These are phyloP conservation scores for Tyria jacobaeae DNA, from an alignment of 2,888 invertebrate genomes.

Conservation along the genomic window DNA sequence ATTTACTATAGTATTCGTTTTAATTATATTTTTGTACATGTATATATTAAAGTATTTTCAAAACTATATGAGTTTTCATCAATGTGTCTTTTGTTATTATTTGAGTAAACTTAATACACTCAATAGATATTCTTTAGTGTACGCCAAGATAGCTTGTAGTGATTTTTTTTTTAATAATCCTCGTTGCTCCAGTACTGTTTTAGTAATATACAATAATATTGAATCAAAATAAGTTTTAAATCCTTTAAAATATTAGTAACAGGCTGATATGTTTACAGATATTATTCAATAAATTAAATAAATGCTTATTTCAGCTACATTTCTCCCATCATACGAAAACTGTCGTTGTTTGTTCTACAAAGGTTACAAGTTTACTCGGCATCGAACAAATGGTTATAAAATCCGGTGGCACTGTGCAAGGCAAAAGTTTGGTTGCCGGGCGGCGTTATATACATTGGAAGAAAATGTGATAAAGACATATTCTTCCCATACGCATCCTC, in stretches of 20 bases:
- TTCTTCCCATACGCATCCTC: constrained; percentile 29
- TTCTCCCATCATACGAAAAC: constrained; percentile 2
- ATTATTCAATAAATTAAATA: neutral
- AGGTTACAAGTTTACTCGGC: constrained; percentile 19
- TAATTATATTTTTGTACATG: neutral
- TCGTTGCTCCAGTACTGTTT: no score
- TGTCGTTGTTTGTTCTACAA: constrained; percentile 9
- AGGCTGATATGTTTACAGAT: neutral
- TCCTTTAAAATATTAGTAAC: neutral
- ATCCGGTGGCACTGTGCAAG: constrained; percentile 25
- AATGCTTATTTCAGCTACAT: constrained; percentile 3
- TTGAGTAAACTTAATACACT: no score
- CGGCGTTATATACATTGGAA: constrained; percentile 17
- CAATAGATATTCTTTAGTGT: no score
- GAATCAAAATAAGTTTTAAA: neutral
- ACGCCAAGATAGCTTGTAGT: neutral
- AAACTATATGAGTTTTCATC: no score
- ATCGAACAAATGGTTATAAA: constrained; percentile 6
- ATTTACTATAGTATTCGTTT: neutral
- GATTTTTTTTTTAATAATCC: no score
- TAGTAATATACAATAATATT: no score
- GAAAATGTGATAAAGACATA: constrained; percentile 17
- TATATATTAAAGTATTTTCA: neutral
- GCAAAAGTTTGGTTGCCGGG: constrained; percentile 18
- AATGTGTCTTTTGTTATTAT: no score